Conservation (phyloP, 2,113 vertebrate species). For the Potamarius usumacintae region DNA sequence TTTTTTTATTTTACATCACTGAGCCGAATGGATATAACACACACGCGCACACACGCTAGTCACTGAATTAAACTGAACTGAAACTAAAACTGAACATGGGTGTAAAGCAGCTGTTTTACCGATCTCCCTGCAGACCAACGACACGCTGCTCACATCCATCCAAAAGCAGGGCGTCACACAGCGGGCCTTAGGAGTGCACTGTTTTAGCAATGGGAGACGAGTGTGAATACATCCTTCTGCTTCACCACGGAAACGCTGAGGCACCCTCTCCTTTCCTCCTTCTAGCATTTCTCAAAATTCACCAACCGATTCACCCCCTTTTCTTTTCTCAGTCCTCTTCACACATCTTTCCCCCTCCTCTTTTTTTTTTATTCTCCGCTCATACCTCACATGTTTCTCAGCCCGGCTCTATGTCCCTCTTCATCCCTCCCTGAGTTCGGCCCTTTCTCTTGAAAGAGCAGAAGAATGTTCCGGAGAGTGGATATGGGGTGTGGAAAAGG, state of each 20-base stretch:
- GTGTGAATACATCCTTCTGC: constrained; percentile 52
- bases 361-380: constrained; percentile 18
- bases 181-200: constrained; percentile 15
- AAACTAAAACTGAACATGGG: constrained; percentile 19
- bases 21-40: neutral
- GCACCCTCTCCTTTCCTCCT: constrained; percentile 29
- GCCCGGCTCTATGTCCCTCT: constrained; percentile 34
- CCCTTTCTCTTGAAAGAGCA: constrained; percentile 50
- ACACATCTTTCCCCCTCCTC: neutral
- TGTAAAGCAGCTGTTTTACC: constrained; percentile 39
- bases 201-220: constrained; percentile 41
- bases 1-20: constrained; percentile 3
- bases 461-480: constrained; percentile 51
- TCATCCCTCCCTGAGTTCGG: constrained; percentile 42
- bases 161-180: constrained; percentile 24
- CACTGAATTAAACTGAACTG: neutral
- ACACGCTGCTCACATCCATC: constrained; percentile 35
- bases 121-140: constrained; percentile 12
- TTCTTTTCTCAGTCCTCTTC: constrained; percentile 36
- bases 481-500: constrained; percentile 42
- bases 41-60: neutral
- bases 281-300: constrained; percentile 45
- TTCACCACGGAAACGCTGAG: constrained; percentile 47
- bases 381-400: constrained; percentile 44
- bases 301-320: constrained; percentile 38